Percentiles rank a stretch among this genome's conserved stretches.
Conservation (phyloP, 2,888 invertebrate genomes). For the Hesperia comma region DNA sequence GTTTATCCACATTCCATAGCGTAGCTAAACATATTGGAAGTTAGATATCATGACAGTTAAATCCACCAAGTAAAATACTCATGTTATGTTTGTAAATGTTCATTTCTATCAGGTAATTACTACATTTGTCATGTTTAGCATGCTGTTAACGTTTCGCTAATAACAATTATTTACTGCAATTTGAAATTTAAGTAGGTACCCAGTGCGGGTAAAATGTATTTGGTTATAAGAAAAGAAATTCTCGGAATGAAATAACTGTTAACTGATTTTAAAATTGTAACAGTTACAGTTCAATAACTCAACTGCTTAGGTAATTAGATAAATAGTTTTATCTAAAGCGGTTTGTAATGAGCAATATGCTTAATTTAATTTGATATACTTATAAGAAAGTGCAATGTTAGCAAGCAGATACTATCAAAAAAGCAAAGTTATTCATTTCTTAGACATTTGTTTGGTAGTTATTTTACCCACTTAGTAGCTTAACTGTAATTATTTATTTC, state of each 20-base stretch:
- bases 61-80: slow-evolving; percentile 22
- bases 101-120: slow-evolving; percentile 48
- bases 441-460: slow-evolving; percentile 9
- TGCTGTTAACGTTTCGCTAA: slow-evolving; percentile 70
- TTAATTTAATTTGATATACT: neutral
- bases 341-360: slow-evolving; percentile 5
- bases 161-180: slow-evolving; percentile 58
- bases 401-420: too few species aligned
- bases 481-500: slow-evolving; percentile 37
- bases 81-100: slow-evolving; percentile 61
- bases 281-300: neutral
- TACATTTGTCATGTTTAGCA: slow-evolving; percentile 66
- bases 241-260: neutral
- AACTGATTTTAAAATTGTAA: neutral
- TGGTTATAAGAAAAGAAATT: neutral
- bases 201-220: slow-evolving; percentile 1
- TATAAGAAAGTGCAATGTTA: too few species aligned
- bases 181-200: slow-evolving; percentile 14
- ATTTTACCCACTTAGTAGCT: slow-evolving; percentile 17
- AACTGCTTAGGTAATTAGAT: neutral
- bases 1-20: slow-evolving; percentile 9
- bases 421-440: too few species aligned
- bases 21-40: slow-evolving; percentile 9
- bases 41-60: slow-evolving; percentile 28
- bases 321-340: neutral